These are phyloP conservation scores for Urosaurus nigricauda DNA, from an alignment of 2,797 vertebrate genomes.

Conservation along the genomic window DNA sequence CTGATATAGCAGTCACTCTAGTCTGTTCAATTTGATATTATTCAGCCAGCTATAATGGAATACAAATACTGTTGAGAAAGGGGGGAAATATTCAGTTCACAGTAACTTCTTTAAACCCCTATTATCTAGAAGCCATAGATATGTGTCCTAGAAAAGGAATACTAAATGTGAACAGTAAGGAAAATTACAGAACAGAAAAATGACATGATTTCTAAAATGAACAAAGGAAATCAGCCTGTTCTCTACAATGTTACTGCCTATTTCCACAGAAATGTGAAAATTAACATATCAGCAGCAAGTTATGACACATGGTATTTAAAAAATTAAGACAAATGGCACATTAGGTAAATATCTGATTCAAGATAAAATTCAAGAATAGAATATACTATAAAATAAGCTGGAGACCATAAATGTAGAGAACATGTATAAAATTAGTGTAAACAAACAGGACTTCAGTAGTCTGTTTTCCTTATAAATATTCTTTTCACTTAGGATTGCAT, in stretches of 20 bases:
- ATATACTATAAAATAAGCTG: constrained; percentile 18
- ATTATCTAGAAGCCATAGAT: not conserved
- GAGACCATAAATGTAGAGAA: constrained; percentile 8
- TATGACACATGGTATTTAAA: constrained; percentile 26
- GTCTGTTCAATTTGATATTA: not conserved
- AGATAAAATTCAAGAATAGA: constrained; percentile 13
- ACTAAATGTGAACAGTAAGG: not conserved
- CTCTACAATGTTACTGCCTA: constrained; percentile 32
- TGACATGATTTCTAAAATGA: constrained; percentile 32
- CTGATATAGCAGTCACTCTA: not conserved
- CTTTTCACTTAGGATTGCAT: not conserved
- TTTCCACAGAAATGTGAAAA: not conserved
- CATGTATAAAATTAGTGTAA: not conserved
- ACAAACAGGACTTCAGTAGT: constrained; percentile 7
- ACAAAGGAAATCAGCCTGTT: constrained; percentile 14
- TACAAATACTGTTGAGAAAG: rapidly evolving
- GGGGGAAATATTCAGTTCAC: not conserved
- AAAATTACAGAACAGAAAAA: constrained; percentile 10
- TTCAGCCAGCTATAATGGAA: constrained; percentile 2
- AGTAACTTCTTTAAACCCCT: not conserved
- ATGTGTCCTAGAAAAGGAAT: not conserved
- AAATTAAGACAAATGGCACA: not conserved
- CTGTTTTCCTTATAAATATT: constrained; percentile 21
- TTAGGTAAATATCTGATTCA: not conserved
- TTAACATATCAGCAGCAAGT: constrained; percentile 1